Evolutionary conservation across 1,140 invertebrate genomes (phyloP), one percentile per base, ranked within the genome.

Genomic region (Trichonephila clavipes): DNA sequence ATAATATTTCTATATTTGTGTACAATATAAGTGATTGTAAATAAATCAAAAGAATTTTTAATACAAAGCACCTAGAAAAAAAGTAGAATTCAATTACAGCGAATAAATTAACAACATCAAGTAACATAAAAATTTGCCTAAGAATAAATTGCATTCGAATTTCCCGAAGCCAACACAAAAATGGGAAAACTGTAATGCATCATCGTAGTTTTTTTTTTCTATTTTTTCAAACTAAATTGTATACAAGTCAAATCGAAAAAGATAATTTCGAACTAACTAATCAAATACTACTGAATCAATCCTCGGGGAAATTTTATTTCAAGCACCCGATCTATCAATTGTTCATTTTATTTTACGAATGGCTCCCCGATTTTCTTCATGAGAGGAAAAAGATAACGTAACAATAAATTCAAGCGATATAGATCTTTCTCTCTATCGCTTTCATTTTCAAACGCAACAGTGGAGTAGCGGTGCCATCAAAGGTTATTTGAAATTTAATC

Each of bases 401-500:
- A 86, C 83, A 92, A 92, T 92, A 87, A 86, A 92, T 92, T 92
- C 34, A 28, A 64, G 10, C 19, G 86, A 88, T 89, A 72, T 14
- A 21, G 28, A 89, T 89, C 81, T 92, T 87, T 61, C n/a, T n/a
- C n/a, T n/a, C 81, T 61, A 85, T 92, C 62, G 59, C 90, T 85
- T 92, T 77, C 44, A 61, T 92, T 92, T 69, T 85, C 81, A 24
- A 85, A 85, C 44, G 44, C 62, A 92, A 87, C 82, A 77, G 85
- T n/a, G 64, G 19, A 86, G 66, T 69, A 24, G 66, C 77, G 83
- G 24, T 28, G 44, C 82, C 91, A 44, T 92, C 62, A 92, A 77
- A 92, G 82, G 85, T 92, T 92, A 87, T 92, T 92, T n/a, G 91
- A 87, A 92, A 87, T 92, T 92, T 92, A 92, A 92, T 87, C 91